These are phyloP conservation scores for Anastatus disparis DNA, from an alignment of 1,140 invertebrate genomes.

Conservation along the genomic window DNA sequence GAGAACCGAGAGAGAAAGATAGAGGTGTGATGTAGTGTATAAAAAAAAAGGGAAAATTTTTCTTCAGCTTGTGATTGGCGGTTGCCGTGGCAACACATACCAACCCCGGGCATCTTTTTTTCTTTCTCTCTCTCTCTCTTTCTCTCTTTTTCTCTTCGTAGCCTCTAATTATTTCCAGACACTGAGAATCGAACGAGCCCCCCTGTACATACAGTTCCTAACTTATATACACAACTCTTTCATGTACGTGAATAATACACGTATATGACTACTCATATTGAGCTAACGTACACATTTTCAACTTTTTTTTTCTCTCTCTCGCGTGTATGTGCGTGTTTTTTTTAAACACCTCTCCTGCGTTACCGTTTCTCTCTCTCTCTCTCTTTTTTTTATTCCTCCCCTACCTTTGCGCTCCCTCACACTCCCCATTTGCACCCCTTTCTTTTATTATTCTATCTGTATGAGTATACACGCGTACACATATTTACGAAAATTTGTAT, in stretches of 20 bases:
- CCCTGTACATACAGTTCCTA: constrained; percentile 22
- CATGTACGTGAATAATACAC: too few species aligned
- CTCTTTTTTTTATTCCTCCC: not conserved
- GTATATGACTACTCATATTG: too few species aligned
- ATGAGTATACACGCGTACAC: constrained; percentile 1
- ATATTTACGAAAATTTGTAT: too few species aligned
- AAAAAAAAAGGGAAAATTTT: constrained; percentile 63
- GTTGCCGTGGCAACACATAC: constrained; percentile 66
- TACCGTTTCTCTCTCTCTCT: too few species aligned
- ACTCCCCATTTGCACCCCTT: not conserved
- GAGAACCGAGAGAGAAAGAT: not conserved
- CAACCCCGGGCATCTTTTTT: constrained; percentile 8
- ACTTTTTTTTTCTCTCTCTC: too few species aligned
- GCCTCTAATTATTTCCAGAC: constrained; percentile 69
- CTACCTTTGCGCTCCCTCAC: not conserved
- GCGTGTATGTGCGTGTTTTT: constrained; percentile 14
- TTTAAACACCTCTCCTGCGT: too few species aligned
- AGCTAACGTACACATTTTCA: too few species aligned
- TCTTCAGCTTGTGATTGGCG: constrained; percentile 67
- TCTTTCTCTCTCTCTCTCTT: too few species aligned
- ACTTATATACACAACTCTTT: too few species aligned
- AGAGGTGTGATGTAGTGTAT: constrained; percentile 36
- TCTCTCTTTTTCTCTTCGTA: constrained; percentile 54
- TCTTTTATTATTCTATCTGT: constrained; percentile 3
- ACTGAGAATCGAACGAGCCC: constrained; percentile 68